phyloP scores from a whole-genome alignment of 2,888 invertebrate species.

The Drosophila maculinotata region DNA sequence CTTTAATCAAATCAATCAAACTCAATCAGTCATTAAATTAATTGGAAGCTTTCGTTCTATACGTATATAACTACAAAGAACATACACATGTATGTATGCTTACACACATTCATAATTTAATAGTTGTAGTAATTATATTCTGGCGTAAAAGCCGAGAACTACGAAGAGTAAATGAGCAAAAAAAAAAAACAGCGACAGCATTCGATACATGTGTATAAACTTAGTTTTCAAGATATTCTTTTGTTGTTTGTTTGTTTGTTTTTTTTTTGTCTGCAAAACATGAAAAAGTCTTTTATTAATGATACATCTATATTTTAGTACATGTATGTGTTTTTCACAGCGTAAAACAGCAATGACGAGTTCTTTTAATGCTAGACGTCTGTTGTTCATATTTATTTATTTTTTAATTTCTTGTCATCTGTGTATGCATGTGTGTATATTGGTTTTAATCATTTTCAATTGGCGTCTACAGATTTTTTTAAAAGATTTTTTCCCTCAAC shows the following conservation, averaged over 20 bases:
- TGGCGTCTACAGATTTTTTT: constrained; percentile 4
- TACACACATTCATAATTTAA: constrained; percentile 1
- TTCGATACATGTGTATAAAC: constrained; percentile 27
- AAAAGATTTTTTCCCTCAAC: not conserved
- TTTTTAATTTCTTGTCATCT: constrained; percentile 10
- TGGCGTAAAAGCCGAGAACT: constrained; percentile 1
- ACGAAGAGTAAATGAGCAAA: constrained; percentile 6
- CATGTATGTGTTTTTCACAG: constrained; percentile 19
- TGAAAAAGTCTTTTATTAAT: constrained; percentile 39
- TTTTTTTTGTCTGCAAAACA: constrained; percentile 27
- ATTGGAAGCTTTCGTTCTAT: constrained; percentile 34
- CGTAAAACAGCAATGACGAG: constrained; percentile 54
- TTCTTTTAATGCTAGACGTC: constrained; percentile 18
- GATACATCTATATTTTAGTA: constrained; percentile 2
- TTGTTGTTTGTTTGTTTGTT: constrained; percentile 17
- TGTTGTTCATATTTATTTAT: constrained; percentile 21
- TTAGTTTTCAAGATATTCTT: constrained; percentile 24
- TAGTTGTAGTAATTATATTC: constrained; percentile 23
- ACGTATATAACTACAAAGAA: constrained; percentile 11
- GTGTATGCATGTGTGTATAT: not conserved
- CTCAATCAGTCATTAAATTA: constrained; percentile 35
- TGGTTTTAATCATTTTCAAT: constrained; percentile 15
- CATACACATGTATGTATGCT: not conserved
- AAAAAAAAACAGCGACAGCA: constrained; percentile 15
- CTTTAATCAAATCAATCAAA: constrained; percentile 45